phyloP scores from a whole-genome alignment of 2,113 vertebrate species.

The Beaufortia kweichowensis region DNA sequence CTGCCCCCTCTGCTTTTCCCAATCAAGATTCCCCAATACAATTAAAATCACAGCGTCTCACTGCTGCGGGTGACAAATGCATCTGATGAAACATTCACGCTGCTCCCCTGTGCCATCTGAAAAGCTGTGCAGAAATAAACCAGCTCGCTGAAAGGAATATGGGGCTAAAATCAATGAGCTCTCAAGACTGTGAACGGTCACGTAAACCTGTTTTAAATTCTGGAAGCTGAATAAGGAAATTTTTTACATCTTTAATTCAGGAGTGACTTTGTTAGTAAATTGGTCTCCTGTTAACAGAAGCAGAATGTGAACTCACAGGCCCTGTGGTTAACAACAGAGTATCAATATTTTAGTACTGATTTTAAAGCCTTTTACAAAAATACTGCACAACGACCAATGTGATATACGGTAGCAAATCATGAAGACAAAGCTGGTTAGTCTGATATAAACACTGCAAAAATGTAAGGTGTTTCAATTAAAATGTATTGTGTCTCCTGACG shows the following conservation, averaged over 20 bases:
- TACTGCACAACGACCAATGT: neutral
- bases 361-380: neutral
- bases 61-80: constrained; percentile 76
- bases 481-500: too few relatives aligned
- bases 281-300: constrained; percentile 52
- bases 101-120: constrained; percentile 54
- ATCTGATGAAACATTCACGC: constrained; percentile 55
- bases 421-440: too few relatives aligned
- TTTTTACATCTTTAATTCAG: constrained; percentile 62
- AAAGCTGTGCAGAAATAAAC: constrained; percentile 58
- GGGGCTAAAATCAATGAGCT: constrained; percentile 67
- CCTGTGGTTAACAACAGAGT: neutral
- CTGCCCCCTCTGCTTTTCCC: constrained; percentile 83
- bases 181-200: constrained; percentile 56
- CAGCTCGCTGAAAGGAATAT: constrained; percentile 39
- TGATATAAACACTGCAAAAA: too few relatives aligned
- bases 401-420: too few relatives aligned
- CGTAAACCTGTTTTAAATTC: constrained; percentile 65
- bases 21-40: constrained; percentile 89
- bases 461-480: too few relatives aligned
- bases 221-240: constrained; percentile 60
- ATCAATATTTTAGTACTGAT: constrained; percentile 11
- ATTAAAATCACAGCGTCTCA: constrained; percentile 83
- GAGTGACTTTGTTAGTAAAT: constrained; percentile 64
- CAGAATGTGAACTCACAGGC: constrained; percentile 8